Percentiles rank a stretch among this genome's conserved stretches.
Evolutionary conservation across 2,113 vertebrate species (phyloP).

Genomic region (Heterochromis multidens): DNA sequence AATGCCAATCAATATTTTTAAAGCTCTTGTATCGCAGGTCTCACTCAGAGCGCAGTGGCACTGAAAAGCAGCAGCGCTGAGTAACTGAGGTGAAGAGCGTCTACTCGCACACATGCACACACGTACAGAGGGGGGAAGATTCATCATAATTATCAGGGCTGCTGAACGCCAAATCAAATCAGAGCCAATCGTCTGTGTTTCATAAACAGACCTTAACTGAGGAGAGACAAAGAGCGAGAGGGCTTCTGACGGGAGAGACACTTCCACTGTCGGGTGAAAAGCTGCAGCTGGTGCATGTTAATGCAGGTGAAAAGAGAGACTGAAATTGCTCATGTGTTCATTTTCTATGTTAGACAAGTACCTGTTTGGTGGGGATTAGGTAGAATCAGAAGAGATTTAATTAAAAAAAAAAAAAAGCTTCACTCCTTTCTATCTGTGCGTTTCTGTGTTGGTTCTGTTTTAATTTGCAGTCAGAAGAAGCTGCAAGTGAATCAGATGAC

Average conservation of each 20-base stretch:
- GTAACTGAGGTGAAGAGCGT: constrained; percentile 4
- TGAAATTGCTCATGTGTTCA: constrained; percentile 15
- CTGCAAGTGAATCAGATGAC: constrained; percentile 65
- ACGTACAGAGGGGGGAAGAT: constrained; percentile 26
- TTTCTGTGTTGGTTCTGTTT: constrained; percentile 45
- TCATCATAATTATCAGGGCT: constrained; percentile 68
- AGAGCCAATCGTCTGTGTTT: constrained; percentile 41
- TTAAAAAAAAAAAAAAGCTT: neutral
- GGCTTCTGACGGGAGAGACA: constrained; percentile 12
- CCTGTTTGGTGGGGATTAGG: constrained; percentile 46
- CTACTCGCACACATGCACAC: neutral
- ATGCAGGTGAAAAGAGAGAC: constrained; percentile 1
- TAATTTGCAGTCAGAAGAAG: constrained; percentile 63
- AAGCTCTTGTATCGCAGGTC: neutral
- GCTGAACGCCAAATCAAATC: constrained; percentile 63
- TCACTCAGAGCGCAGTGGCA: constrained; percentile 10
- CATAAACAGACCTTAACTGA: constrained; percentile 51
- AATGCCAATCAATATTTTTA: constrained; percentile 44
- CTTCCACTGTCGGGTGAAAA: neutral
- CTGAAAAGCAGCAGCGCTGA: neutral
- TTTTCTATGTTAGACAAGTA: constrained; percentile 28
- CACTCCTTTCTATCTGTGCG: constrained; percentile 34
- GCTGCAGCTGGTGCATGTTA: constrained; percentile 29
- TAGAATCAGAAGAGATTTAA: constrained; percentile 51
- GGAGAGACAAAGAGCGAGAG: constrained; percentile 31